Conservation (phyloP, 2,888 invertebrate species). For the Cremastinae sp. region DNA sequence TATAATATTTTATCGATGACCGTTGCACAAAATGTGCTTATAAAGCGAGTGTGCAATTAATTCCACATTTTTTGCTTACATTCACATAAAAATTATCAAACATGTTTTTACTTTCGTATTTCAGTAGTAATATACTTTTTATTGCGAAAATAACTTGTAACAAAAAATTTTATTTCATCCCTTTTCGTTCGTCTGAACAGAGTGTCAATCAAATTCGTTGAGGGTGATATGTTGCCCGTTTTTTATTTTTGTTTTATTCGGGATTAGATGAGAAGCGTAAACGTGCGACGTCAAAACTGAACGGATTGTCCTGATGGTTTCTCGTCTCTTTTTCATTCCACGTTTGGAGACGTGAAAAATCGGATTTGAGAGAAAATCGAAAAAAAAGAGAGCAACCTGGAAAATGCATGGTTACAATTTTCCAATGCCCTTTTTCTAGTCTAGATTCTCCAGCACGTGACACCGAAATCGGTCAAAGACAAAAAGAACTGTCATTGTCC, state of each 20-base stretch:
- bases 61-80: no score
- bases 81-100: no score
- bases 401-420: not conserved
- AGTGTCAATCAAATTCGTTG: no score
- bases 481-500: not conserved
- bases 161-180: no score
- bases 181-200: no score
- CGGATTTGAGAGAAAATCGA: not conserved
- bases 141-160: no score
- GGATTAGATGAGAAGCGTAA: conserved; percentile 23
- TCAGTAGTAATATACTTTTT: no score
- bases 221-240: not conserved
- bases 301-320: conserved; percentile 11
- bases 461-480: conserved; percentile 7
- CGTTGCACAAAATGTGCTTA: not conserved
- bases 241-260: conserved; percentile 16
- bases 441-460: conserved; percentile 34
- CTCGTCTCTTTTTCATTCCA: not conserved
- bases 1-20: conserved; percentile 36
- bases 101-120: no score
- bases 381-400: conserved; percentile 9
- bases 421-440: conserved; percentile 24
- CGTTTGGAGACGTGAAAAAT: not conserved
- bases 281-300: conserved; percentile 39
- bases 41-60: not conserved